Percentiles rank a stretch among this genome's conserved stretches.
Evolutionary conservation across 2,888 invertebrate genomes (phyloP).

Genomic region (Eurytoma adleriae): DNA sequence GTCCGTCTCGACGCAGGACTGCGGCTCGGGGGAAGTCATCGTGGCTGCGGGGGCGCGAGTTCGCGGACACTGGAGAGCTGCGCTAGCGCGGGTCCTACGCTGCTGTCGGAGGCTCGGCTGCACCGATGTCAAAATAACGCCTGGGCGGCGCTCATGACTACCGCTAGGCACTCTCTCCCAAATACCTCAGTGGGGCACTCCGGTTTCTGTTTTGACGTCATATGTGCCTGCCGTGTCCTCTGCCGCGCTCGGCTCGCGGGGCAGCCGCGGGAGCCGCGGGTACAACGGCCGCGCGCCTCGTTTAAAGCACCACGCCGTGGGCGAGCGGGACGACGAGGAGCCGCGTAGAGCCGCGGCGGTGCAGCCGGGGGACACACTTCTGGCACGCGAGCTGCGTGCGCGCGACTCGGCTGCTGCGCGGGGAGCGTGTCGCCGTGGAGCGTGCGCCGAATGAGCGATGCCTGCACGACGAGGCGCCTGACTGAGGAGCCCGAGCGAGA

Average conservation of each 20-base stretch:
- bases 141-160: conserved; percentile 38
- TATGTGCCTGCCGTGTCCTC: conserved; percentile 39
- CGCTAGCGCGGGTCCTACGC: neutral
- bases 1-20: conserved; percentile 44
- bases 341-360: no score
- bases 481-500: conserved; percentile 35
- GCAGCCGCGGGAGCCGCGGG: neutral
- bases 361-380: no score
- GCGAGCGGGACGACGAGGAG: no score
- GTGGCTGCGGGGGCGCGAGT: conserved; percentile 11
- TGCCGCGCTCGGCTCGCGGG: neutral
- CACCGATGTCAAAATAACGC: conserved; percentile 51
- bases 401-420: conserved; percentile 1
- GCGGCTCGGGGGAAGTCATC: conserved; percentile 15
- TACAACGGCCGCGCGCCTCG: no score
- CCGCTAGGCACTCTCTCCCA: conserved; percentile 33
- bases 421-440: neutral
- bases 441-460: conserved; percentile 33
- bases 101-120: conserved; percentile 1
- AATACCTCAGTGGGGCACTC: conserved; percentile 52
- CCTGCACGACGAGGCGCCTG: conserved; percentile 6
- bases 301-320: neutral
- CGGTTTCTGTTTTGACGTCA: conserved; percentile 58
- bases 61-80: neutral
- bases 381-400: conserved; percentile 6